Percentiles rank a stretch among this genome's conserved stretches.
Evolutionary conservation across 1,140 invertebrate genomes (phyloP).

Genomic region (Manduca sexta): DNA sequence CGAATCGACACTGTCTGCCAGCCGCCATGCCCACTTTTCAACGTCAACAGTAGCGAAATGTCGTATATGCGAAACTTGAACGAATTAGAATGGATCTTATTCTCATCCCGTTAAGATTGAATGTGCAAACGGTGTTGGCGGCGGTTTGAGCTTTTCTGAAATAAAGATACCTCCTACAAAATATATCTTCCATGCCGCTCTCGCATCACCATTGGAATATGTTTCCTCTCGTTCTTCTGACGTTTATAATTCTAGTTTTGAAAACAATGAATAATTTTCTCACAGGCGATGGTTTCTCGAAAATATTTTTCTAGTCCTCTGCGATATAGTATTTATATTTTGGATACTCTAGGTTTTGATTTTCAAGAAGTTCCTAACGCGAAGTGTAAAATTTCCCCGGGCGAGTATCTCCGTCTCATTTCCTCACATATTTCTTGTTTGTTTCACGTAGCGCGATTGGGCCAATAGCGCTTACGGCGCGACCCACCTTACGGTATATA

Average conservation of each 20-base stretch:
- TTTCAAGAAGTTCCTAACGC: background rate
- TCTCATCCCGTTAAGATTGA: background rate
- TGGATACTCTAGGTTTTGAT: background rate
- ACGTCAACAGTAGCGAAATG: slow-evolving; percentile 12
- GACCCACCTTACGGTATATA: slow-evolving; percentile 66
- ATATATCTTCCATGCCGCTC: slow-evolving; percentile 47
- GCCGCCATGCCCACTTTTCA: slow-evolving; percentile 69
- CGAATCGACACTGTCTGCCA: slow-evolving; percentile 66
- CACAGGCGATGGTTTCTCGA: background rate
- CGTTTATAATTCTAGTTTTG: slow-evolving; percentile 26
- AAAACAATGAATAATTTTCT: slow-evolving; percentile 14
- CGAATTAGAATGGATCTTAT: slow-evolving; percentile 6
- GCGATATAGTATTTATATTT: background rate
- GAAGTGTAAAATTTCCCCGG: slow-evolving; percentile 9
- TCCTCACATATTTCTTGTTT: slow-evolving; percentile 61
- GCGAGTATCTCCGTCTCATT: slow-evolving; percentile 47
- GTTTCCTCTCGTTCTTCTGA: slow-evolving; percentile 32
- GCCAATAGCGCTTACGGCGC: slow-evolving; percentile 67
- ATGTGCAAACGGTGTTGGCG: slow-evolving; percentile 1
- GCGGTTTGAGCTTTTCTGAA: background rate
- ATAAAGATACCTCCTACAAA: slow-evolving; percentile 22
- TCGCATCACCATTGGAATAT: slow-evolving; percentile 21
- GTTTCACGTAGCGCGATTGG: slow-evolving; percentile 63
- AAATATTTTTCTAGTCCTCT: background rate
- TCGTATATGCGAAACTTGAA: slow-evolving; percentile 4